These are phyloP conservation scores for Mamestra brassicae DNA, from an alignment of 2,888 invertebrate species.

Conservation along the genomic window DNA sequence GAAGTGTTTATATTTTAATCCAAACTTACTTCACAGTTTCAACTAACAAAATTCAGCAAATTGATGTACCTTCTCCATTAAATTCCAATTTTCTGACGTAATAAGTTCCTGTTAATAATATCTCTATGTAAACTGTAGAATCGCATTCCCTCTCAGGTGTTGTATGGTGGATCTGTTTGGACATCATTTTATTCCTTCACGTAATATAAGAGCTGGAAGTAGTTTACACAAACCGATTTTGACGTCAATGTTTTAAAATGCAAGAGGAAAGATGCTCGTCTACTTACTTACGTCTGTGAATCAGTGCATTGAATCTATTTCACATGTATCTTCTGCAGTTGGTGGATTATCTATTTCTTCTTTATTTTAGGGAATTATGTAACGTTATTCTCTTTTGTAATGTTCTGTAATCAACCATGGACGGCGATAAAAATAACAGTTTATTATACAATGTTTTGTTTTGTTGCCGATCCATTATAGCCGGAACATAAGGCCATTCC, in stretches of 20 bases:
- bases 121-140: conserved; percentile 43
- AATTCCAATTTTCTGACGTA: conserved; percentile 50
- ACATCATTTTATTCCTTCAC: conserved; percentile 67
- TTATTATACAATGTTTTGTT: conserved; percentile 72
- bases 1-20: conserved; percentile 39
- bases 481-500: conserved; percentile 49
- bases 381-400: conserved; percentile 57
- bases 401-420: conserved; percentile 73
- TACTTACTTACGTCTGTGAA: conserved; percentile 67
- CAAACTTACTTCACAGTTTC: conserved; percentile 16
- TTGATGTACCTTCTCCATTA: conserved; percentile 35
- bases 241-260: conserved; percentile 82
- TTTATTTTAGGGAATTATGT: conserved; percentile 52
- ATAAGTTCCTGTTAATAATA: conserved; percentile 55
- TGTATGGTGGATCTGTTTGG: conserved; percentile 46
- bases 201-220: conserved; percentile 68
- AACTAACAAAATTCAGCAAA: conserved; percentile 24
- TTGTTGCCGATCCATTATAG: conserved; percentile 67
- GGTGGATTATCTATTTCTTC: conserved; percentile 12
- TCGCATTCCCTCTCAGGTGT: conserved; percentile 46
- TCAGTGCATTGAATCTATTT: conserved; percentile 74
- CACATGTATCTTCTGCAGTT: conserved; percentile 53
- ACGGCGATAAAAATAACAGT: conserved; percentile 74
- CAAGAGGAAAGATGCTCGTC: conserved; percentile 72
- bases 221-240: conserved; percentile 73